Conservation (phyloP, 2,113 vertebrate species). For the Dipodomys ordii region DNA sequence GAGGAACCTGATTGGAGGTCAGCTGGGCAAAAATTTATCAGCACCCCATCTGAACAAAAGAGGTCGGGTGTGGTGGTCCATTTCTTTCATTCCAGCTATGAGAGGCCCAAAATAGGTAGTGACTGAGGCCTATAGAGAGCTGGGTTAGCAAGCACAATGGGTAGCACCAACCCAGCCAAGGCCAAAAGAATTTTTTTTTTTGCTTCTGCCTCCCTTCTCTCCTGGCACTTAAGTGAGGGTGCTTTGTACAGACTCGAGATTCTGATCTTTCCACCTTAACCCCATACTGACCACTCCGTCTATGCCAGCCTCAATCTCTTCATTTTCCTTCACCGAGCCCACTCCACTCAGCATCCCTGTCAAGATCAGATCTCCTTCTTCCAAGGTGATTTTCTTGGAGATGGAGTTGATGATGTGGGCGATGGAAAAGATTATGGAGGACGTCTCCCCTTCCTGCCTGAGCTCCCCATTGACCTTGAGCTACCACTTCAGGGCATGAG, state of each 20-base stretch:
- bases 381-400: conserved; percentile 92
- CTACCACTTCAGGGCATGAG: conserved; percentile 93
- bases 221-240: no score
- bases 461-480: conserved; percentile 94
- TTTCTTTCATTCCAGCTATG: no score
- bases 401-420: conserved; percentile 97
- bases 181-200: no score
- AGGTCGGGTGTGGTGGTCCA: no score
- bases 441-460: conserved; percentile 93
- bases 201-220: no score
- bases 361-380: conserved; percentile 96
- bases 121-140: no score
- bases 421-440: conserved; percentile 95
- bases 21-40: no score
- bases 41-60: no score
- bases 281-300: conserved; percentile 91
- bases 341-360: conserved; percentile 96
- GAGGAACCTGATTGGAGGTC: no score
- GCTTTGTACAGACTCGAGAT: background rate
- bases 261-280: conserved; percentile 88
- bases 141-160: no score
- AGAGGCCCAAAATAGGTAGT: no score
- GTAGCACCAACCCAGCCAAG: no score
- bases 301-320: conserved; percentile 95
- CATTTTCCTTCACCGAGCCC: conserved; percentile 90